Evolutionary conservation across 2,113 vertebrate species (phyloP).

Genomic region (Pelecanoides urinatrix): DNA sequence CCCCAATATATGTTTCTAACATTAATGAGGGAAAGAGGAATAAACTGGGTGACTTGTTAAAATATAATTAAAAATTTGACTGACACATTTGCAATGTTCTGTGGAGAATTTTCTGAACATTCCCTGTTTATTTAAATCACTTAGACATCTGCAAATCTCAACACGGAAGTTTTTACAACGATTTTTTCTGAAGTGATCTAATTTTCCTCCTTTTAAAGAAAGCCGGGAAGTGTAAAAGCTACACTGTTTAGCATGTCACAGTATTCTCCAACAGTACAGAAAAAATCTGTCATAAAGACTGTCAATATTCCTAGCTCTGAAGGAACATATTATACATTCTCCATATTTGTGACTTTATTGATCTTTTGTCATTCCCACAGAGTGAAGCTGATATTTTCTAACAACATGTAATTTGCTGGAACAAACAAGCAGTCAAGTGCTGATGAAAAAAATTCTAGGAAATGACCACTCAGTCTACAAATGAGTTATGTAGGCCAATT

Average conservation of each 20-base stretch:
- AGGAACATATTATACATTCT: neutral
- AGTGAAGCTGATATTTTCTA: slow-evolving; percentile 40
- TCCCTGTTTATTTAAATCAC: neutral
- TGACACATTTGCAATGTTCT: neutral
- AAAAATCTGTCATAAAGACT: slow-evolving; percentile 7
- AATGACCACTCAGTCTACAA: neutral
- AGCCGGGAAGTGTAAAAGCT: neutral
- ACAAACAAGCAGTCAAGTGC: slow-evolving; percentile 37
- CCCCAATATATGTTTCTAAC: neutral
- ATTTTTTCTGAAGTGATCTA: neutral
- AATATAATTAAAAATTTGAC: neutral
- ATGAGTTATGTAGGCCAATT: neutral
- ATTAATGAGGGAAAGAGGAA: neutral
- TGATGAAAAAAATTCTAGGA: neutral
- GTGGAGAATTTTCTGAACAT: neutral
- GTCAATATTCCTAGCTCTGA: neutral
- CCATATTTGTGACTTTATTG: slow-evolving; percentile 21
- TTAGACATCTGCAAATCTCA: neutral
- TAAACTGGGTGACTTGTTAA: neutral
- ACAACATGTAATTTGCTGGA: slow-evolving; percentile 27
- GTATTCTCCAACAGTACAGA: neutral
- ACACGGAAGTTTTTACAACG: neutral
- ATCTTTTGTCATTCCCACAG: slow-evolving; percentile 29
- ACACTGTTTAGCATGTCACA: neutral
- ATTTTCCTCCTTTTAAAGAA: neutral